A percentile compares a stretch with the other conserved stretches of the same genome.
These are phyloP conservation scores for Melanotaenia boesemani DNA, from an alignment of 2,797 vertebrate species.

Conservation along the genomic window DNA sequence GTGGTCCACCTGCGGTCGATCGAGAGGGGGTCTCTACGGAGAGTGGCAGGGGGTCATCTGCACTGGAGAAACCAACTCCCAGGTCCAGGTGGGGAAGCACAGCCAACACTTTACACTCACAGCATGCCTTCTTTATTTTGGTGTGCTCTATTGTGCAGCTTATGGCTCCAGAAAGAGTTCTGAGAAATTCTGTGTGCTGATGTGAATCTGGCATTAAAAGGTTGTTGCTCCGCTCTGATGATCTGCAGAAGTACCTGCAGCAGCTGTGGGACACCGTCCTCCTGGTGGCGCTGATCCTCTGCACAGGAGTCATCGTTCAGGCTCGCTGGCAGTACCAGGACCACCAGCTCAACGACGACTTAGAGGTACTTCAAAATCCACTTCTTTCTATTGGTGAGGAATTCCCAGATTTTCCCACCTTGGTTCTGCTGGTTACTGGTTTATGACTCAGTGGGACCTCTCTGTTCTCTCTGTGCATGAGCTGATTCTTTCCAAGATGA, in stretches of 20 bases:
- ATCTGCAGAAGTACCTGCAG: conserved; percentile 91
- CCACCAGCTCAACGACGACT: conserved; percentile 79
- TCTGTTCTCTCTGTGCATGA: no score
- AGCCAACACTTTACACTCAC: no score
- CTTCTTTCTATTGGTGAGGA: neutral
- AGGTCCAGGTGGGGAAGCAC: conserved; percentile 88
- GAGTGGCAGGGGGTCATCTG: conserved; percentile 98
- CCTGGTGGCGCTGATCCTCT: conserved; percentile 91
- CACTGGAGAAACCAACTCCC: conserved; percentile 91
- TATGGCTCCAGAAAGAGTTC: no score
- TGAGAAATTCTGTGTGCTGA: neutral
- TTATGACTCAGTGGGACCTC: neutral
- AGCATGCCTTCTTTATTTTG: no score
- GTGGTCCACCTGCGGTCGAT: conserved; percentile 95
- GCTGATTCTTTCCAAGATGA: no score
- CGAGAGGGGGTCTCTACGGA: conserved; percentile 90
- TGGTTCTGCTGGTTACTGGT: neutral
- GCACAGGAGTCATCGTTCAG: conserved; percentile 92
- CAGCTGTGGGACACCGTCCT: conserved; percentile 96
- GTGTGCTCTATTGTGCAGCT: no score
- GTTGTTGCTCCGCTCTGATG: neutral
- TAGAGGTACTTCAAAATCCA: conserved; percentile 80
- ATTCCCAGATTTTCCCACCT: neutral
- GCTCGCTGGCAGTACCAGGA: conserved; percentile 91
- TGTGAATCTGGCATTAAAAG: neutral